Conservation (phyloP, 1,140 invertebrate genomes). For the Zaprionus davidi region DNA sequence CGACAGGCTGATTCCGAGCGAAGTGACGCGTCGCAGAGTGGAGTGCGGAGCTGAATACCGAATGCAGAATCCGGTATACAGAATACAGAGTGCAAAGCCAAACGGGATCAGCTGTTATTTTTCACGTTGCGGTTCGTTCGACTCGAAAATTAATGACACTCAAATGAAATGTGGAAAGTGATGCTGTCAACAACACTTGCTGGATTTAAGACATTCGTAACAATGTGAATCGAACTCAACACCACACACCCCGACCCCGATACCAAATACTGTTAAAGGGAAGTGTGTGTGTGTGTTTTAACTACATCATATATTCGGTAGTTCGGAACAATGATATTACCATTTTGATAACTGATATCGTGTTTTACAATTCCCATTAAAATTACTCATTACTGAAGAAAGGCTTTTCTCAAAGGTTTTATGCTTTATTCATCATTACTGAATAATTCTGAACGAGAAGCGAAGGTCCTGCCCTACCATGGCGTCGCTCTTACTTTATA, state of each 20-base stretch:
- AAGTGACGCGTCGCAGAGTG: not conserved
- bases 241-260: not conserved
- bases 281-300: not conserved
- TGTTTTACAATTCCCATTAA: no score
- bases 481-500: no score
- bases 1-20: slow-evolving; percentile 46
- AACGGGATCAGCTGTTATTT: slow-evolving; percentile 75
- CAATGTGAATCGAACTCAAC: slow-evolving; percentile 11
- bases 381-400: no score
- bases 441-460: no score
- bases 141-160: slow-evolving; percentile 78
- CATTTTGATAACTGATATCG: no score
- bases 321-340: no score
- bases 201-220: slow-evolving; percentile 48
- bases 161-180: slow-evolving; percentile 75
- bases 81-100: slow-evolving; percentile 45
- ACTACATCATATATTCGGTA: no score
- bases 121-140: slow-evolving; percentile 70
- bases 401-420: no score
- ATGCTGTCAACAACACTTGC: slow-evolving; percentile 82
- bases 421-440: no score
- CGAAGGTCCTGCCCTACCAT: no score
- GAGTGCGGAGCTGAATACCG: slow-evolving; percentile 2
- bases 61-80: not conserved
- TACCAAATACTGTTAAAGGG: not conserved